A percentile compares a stretch with the other conserved stretches of the same genome.
These are phyloP conservation scores for Porites australiensis DNA, from an alignment of 64 coral and sea anemone genomes.

Conservation along the genomic window DNA sequence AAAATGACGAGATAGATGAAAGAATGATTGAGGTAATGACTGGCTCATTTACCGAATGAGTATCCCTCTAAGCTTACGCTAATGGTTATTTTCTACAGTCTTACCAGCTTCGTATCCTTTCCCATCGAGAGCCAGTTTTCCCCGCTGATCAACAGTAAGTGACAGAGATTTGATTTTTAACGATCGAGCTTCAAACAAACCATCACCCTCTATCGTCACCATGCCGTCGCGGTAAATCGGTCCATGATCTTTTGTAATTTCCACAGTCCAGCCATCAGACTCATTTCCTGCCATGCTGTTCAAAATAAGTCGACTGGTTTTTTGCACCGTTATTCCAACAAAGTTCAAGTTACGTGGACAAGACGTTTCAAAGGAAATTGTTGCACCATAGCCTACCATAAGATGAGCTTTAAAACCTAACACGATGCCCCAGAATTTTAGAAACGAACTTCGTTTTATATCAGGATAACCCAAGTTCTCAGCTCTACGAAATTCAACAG, in stretches of 20 bases:
- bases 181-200: slow-evolving; percentile 58
- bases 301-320: slow-evolving; percentile 79
- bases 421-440: slow-evolving; percentile 85
- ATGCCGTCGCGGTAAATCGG: slow-evolving; percentile 80
- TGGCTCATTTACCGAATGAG: too few species aligned
- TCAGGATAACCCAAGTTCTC: slow-evolving; percentile 73
- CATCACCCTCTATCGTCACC: slow-evolving; percentile 92
- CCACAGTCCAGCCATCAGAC: slow-evolving; percentile 76
- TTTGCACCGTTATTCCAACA: slow-evolving; percentile 95
- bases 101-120: slow-evolving; percentile 57
- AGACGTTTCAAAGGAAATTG: slow-evolving; percentile 70
- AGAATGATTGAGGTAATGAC: too few species aligned
- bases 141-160: slow-evolving; percentile 78
- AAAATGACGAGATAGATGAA: too few species aligned
- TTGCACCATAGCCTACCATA: slow-evolving; percentile 87
- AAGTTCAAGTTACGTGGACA: slow-evolving; percentile 81
- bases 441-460: slow-evolving; percentile 70
- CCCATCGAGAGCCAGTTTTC: slow-evolving; percentile 76
- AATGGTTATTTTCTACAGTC: not conserved
- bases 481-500: slow-evolving; percentile 82
- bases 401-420: slow-evolving; percentile 77
- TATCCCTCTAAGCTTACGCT: too few species aligned
- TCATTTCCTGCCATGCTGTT: slow-evolving; percentile 65
- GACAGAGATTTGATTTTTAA: slow-evolving; percentile 70
- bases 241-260: slow-evolving; percentile 72